These are phyloP conservation scores for Melanophora roralis DNA, from an alignment of 2,888 invertebrate species.

Conservation along the genomic window DNA sequence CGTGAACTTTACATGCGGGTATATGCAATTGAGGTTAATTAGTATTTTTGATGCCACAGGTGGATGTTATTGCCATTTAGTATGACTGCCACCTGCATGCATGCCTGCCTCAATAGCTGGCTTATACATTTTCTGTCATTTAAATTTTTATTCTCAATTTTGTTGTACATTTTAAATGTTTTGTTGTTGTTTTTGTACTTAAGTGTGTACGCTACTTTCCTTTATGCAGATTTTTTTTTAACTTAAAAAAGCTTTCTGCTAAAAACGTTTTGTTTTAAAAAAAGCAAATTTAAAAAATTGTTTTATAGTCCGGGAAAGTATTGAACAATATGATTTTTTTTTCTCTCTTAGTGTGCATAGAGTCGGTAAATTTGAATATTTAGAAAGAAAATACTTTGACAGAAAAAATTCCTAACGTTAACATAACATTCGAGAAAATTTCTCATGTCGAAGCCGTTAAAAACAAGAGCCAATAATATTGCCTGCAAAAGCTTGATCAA, in stretches of 20 bases:
- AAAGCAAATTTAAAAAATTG: too few relatives aligned
- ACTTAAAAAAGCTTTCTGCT: not conserved
- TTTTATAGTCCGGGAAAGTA: too few relatives aligned
- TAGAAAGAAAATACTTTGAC: too few relatives aligned
- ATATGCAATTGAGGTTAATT: slow-evolving; percentile 66
- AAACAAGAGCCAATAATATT: too few relatives aligned
- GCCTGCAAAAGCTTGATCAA: too few relatives aligned
- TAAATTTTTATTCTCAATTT: slow-evolving; percentile 49
- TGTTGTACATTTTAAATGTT: not conserved
- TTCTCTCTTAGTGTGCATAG: too few relatives aligned
- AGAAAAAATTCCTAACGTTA: too few relatives aligned
- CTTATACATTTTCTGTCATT: slow-evolving; percentile 26
- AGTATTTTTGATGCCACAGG: slow-evolving; percentile 65
- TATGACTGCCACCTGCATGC: slow-evolving; percentile 1
- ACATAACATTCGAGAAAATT: too few relatives aligned
- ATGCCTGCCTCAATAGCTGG: not conserved
- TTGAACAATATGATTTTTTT: too few relatives aligned
- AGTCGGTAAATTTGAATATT: too few relatives aligned
- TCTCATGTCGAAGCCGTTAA: too few relatives aligned
- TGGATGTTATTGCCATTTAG: slow-evolving; percentile 61
- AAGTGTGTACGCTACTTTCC: not conserved
- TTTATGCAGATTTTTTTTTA: not conserved
- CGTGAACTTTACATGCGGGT: slow-evolving; percentile 5
- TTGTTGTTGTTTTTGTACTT: not conserved
- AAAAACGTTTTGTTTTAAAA: too few relatives aligned